These are phyloP conservation scores for Xerus inauris DNA, from an alignment of 2,113 vertebrate species.

Conservation along the genomic window DNA sequence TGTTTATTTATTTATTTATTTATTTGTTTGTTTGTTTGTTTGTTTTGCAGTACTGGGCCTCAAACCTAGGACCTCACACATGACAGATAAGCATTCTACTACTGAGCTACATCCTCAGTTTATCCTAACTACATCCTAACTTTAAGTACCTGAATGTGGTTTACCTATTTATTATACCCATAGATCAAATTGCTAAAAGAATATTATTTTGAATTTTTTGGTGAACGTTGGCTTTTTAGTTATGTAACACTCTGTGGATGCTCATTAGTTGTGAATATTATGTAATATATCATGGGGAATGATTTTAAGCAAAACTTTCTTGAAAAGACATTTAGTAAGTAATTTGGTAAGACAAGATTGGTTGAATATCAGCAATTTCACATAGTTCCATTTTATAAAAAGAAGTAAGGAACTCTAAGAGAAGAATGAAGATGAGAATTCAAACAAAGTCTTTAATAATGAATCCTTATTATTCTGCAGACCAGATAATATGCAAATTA, in stretches of 20 bases:
- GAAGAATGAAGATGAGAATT: neutral
- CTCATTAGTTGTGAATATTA: neutral
- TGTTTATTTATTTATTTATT: neutral
- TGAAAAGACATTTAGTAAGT: neutral
- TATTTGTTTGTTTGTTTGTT: neutral
- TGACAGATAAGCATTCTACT: neutral
- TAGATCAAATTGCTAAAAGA: neutral
- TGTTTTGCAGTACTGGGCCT: neutral
- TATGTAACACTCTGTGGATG: neutral
- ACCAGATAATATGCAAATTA: neutral
- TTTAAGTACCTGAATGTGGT: neutral
- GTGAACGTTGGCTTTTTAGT: neutral
- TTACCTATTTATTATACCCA: neutral
- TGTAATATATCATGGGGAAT: neutral
- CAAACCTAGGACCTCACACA: neutral
- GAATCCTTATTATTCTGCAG: neutral
- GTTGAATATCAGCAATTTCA: neutral
- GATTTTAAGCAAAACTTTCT: neutral
- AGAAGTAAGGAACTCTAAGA: neutral
- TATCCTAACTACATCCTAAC: no score
- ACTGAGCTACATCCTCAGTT: neutral
- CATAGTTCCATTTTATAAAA: neutral
- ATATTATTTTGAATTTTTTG: constrained; percentile 13
- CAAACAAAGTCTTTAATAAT: neutral
- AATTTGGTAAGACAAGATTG: neutral